Base-by-base conservation (phyloP, 1,140 invertebrate species). In the Ladona fulva region DNA sequence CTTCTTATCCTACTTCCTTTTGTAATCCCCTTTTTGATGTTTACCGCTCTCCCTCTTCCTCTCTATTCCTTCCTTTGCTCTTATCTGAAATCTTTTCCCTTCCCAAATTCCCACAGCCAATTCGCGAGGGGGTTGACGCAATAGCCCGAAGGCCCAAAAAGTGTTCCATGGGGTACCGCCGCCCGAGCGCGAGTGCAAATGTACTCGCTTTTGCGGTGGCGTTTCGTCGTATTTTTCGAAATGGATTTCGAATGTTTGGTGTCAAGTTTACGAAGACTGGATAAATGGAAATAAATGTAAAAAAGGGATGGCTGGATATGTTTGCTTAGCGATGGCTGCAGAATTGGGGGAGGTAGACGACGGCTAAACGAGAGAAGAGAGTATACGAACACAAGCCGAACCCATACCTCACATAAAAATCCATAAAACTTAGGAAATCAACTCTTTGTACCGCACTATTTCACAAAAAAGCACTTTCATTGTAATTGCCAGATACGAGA, bases 251-350 rank as follows among this genome's bases (percentile, higher is more conserved):
- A 66, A 16, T 66, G 52, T 66, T 66, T 66, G 52, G 52, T 66
- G 52, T 66, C 52, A 66, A 12, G 52, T 66, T 66, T 12, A 12
- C 52, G 16, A 22, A 66, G 3, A 22, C 14, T 22, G 52, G 52
- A 66, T 66, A 66, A 66, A 66, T 66, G 52, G 52, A 66, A 66
- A 66, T 66, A 66, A 66, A 66, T 66, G 52, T 66, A 22, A 22
- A 66, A 22, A 3, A 12, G 52, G 12, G 52, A 16, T 11, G n/a
- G 52, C 5, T 16, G 52, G n/a, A 66, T 19, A 12, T 66, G 52
- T 66, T 66, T 66, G 12, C 12, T 66, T 66, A 66, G n/a, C 5
- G n/a, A 66, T 66, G 52, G 14, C 14, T 3, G 52, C 3, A 6
- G 52, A 1, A 5, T 66, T 12, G 52, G n/a, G 16, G 52, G 52